Evolutionary conservation across 2,797 vertebrate genomes (phyloP).

Genomic region (Microchirus variegatus): DNA sequence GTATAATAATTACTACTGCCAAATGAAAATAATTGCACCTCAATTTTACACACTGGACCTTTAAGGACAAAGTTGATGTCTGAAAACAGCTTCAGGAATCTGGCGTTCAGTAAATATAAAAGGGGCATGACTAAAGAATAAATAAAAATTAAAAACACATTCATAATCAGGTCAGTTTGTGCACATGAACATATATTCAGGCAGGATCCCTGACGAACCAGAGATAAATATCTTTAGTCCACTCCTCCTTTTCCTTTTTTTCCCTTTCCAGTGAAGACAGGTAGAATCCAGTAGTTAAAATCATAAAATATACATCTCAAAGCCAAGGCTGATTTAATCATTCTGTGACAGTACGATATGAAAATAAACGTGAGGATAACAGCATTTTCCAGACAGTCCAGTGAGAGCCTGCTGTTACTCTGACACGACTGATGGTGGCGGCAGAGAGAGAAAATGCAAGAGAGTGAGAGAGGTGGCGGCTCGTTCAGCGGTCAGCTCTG

Average conservation of each 20-base stretch:
- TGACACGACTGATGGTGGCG: slow-evolving; percentile 8
- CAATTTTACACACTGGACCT: too few relatives aligned
- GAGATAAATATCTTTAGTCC: neutral
- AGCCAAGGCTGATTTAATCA: slow-evolving; percentile 1
- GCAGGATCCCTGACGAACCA: neutral
- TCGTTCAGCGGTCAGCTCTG: slow-evolving; percentile 19
- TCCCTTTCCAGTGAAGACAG: slow-evolving; percentile 48
- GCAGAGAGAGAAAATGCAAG: neutral
- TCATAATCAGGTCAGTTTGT: slow-evolving; percentile 35
- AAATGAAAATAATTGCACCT: too few relatives aligned
- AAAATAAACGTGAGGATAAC: slow-evolving; percentile 2
- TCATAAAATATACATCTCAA: slow-evolving; percentile 28
- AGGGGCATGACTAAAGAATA: neutral
- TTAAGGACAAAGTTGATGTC: too few relatives aligned
- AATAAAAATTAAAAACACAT: slow-evolving; percentile 10
- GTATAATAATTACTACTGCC: too few relatives aligned
- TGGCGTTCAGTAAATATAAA: too few relatives aligned
- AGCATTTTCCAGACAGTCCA: slow-evolving; percentile 16
- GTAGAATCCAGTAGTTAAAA: slow-evolving; percentile 55
- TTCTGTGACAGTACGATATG: slow-evolving; percentile 1
- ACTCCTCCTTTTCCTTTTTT: slow-evolving; percentile 19
- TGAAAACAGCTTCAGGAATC: too few relatives aligned
- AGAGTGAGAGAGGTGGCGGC: neutral
- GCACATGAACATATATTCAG: slow-evolving; percentile 6
- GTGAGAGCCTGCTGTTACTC: slow-evolving; percentile 24